These are phyloP conservation scores for Cuniculus paca DNA, from an alignment of 2,797 vertebrate species.

Conservation along the genomic window DNA sequence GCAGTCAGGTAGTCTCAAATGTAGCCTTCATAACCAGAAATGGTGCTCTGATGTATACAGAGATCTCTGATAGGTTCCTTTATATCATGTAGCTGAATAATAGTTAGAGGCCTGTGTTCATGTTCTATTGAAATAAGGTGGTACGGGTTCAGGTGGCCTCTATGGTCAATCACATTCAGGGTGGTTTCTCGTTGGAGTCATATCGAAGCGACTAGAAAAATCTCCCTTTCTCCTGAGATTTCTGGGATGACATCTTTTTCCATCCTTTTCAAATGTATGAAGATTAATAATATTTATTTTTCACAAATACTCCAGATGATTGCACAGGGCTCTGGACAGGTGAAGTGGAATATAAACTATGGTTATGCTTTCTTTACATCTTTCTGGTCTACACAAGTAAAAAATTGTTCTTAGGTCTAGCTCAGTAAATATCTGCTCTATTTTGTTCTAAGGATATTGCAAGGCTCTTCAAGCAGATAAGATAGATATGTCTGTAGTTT, in stretches of 20 bases:
- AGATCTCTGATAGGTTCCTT: background rate
- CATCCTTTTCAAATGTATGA: background rate
- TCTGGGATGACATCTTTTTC: background rate
- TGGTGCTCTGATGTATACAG: background rate
- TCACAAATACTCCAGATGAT: background rate
- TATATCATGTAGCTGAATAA: background rate
- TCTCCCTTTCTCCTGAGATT: background rate
- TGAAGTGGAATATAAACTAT: background rate
- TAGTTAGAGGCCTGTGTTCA: background rate
- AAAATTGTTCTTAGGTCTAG: background rate
- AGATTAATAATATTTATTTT: slow-evolving; percentile 1
- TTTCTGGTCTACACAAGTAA: background rate
- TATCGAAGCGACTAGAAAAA: background rate
- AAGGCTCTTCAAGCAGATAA: background rate
- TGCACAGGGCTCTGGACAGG: background rate
- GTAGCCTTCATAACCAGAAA: background rate
- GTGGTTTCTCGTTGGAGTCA: background rate
- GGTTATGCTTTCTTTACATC: background rate
- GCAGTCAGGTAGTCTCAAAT: background rate
- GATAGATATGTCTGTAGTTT: background rate
- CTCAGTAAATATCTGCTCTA: background rate
- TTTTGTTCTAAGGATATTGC: background rate
- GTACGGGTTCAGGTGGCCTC: background rate
- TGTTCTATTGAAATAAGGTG: slow-evolving; percentile 10
- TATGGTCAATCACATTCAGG: background rate